Evolutionary conservation across 2,113 vertebrate genomes (phyloP).

Genomic region (Serilophus lunatus): DNA sequence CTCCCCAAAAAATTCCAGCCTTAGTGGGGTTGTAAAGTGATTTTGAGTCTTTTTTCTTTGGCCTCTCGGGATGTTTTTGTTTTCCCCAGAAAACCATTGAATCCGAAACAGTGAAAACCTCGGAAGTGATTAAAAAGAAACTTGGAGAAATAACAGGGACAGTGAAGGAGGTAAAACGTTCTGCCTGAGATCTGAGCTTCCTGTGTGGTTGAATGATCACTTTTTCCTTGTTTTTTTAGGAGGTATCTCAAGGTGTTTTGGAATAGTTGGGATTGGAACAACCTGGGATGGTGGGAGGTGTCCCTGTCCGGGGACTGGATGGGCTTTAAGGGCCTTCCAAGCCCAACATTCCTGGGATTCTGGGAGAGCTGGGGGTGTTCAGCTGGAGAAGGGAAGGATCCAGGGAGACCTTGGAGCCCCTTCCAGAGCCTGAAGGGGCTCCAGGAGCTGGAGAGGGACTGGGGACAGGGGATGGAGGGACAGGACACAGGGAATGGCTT

Average conservation of each 20-base stretch:
- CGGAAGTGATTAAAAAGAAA: constrained; percentile 89
- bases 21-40: not conserved
- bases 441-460: too few relatives aligned
- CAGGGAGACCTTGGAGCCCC: too few relatives aligned
- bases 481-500: too few relatives aligned
- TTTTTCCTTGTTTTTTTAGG: too few relatives aligned
- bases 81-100: constrained; percentile 88
- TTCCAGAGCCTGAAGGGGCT: too few relatives aligned
- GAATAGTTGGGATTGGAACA: too few relatives aligned
- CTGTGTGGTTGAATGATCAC: too few relatives aligned
- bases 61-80: not conserved
- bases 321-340: not conserved
- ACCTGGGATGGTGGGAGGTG: not conserved
- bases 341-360: not conserved
- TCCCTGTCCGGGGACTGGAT: not conserved
- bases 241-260: too few relatives aligned
- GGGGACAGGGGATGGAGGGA: too few relatives aligned
- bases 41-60: not conserved
- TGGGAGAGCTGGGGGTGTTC: not conserved
- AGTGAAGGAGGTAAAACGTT: constrained; percentile 85
- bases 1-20: too few relatives aligned
- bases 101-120: constrained; percentile 91
- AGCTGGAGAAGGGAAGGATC: too few relatives aligned
- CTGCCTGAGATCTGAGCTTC: too few relatives aligned
- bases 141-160: constrained; percentile 85